Conservation (phyloP, 2,113 vertebrate species). For the Archocentrus centrarchus region DNA sequence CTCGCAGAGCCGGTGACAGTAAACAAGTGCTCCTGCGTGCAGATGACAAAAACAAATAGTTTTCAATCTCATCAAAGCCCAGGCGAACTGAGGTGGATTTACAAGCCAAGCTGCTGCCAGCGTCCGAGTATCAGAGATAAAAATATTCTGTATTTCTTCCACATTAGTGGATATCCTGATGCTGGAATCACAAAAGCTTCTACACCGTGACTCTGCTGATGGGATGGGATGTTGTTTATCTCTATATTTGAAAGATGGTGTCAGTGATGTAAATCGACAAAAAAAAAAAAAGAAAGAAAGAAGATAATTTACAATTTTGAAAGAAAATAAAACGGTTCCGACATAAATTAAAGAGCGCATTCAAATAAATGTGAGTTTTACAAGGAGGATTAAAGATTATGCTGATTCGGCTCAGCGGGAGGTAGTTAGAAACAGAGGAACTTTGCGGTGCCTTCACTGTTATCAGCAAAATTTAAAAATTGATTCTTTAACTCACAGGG, state of each 20-base stretch:
- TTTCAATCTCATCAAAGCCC: slow-evolving; percentile 59
- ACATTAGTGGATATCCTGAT: not conserved
- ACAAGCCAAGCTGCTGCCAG: slow-evolving; percentile 26
- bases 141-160: slow-evolving; percentile 7
- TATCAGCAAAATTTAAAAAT: slow-evolving; percentile 1
- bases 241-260: not conserved
- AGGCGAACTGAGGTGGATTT: slow-evolving; percentile 24
- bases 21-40: slow-evolving; percentile 54
- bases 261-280: not conserved
- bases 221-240: not conserved
- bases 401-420: not conserved
- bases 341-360: not conserved
- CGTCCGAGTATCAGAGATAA: slow-evolving; percentile 15
- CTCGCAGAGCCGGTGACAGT: slow-evolving; percentile 36
- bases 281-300: too few relatives aligned
- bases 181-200: not conserved
- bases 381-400: not conserved
- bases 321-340: not conserved
- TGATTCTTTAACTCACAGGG: not conserved
- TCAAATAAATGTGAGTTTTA: not conserved
- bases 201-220: slow-evolving; percentile 3
- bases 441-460: not conserved
- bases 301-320: not conserved
- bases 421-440: not conserved
- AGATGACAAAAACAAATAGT: slow-evolving; percentile 63